A percentile compares a stretch with the other conserved stretches of the same genome.
Conservation (phyloP, 2,888 invertebrate genomes). For the Patella caerulea region DNA sequence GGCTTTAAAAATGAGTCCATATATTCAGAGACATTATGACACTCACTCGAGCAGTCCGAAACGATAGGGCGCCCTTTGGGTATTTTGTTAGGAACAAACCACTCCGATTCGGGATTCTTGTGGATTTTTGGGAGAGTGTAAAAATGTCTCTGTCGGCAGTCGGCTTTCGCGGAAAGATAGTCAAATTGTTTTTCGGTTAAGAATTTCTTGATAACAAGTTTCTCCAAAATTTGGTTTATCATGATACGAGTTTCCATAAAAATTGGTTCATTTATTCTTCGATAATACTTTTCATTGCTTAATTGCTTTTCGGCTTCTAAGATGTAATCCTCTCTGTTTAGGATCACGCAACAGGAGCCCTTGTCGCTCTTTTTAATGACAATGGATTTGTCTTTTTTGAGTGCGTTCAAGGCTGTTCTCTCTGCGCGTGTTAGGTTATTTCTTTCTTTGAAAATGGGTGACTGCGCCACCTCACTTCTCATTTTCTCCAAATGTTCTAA, state of each 20-base stretch:
- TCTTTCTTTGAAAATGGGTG: not conserved
- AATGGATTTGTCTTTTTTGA: not conserved
- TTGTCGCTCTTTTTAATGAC: not conserved
- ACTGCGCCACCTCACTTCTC: too few relatives aligned
- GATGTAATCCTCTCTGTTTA: not conserved
- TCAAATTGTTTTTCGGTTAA: not conserved
- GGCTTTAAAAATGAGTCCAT: conserved; percentile 1
- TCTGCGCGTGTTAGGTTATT: not conserved
- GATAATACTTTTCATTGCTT: too few relatives aligned
- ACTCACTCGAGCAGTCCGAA: not conserved
- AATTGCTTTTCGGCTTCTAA: not conserved
- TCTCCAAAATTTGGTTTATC: not conserved
- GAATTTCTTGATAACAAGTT: not conserved
- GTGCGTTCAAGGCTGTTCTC: not conserved
- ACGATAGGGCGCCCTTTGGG: not conserved
- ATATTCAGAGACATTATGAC: not conserved
- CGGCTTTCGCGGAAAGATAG: not conserved
- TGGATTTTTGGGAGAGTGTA: not conserved
- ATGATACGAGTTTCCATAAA: not conserved
- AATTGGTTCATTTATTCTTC: not conserved
- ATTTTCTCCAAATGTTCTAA: too few relatives aligned
- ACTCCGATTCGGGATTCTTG: not conserved
- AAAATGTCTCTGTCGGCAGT: not conserved
- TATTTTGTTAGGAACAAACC: not conserved
- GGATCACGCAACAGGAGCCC: not conserved